Base-by-base conservation (phyloP, 2,888 invertebrate species). In the Ophion ellenae region DNA sequence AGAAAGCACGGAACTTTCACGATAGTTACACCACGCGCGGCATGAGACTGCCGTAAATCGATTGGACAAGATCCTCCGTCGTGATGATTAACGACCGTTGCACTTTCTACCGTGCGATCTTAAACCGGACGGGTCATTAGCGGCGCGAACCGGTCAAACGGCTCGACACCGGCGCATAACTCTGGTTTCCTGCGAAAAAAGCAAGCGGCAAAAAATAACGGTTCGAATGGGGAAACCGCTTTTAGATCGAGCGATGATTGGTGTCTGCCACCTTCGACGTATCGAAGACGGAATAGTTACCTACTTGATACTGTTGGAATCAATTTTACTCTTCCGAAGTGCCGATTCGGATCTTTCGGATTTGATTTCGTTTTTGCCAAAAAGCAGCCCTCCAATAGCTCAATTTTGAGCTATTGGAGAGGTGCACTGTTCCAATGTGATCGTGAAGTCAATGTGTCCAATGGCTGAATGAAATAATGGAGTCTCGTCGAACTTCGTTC, bases 1-100 rank as follows among this genome's bases (percentile, higher is more conserved):
- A 57, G 80, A 83, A 86, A 86, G 80, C 80, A 40, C 71, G 47
- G 47, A 64, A 83, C 76, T 85, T 85, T 85, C 83, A 69, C 83
- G 71, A 79, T 40, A 69, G 70, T 57, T 40, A 20, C 53, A 53
- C 53, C 53, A 53, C 53, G 53, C 24, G 64, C 20, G 53, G 74
- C n/a, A 71, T 73, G 3, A 67, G n/a, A 59, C 36, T 61, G 32
- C 73, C 63, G 70, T 64, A 79, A 80, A 73, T 77, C 80, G 82
- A 75, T 70, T 70, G 53, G 66, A 24, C 66, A 14, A 53, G n/a
- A 73, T 57, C 74, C 69, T 81, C 61, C 57, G 53, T 73, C 73
- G 70, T 75, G 67, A 86, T 81, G 86, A 86, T 86, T 78, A 64
- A 86, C 81, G 81, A 75, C 32, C 24, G 1, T 36, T 75, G 61